Evolutionary conservation across 2,113 vertebrate genomes (phyloP).

Genomic region (Empidonax alnorum): DNA sequence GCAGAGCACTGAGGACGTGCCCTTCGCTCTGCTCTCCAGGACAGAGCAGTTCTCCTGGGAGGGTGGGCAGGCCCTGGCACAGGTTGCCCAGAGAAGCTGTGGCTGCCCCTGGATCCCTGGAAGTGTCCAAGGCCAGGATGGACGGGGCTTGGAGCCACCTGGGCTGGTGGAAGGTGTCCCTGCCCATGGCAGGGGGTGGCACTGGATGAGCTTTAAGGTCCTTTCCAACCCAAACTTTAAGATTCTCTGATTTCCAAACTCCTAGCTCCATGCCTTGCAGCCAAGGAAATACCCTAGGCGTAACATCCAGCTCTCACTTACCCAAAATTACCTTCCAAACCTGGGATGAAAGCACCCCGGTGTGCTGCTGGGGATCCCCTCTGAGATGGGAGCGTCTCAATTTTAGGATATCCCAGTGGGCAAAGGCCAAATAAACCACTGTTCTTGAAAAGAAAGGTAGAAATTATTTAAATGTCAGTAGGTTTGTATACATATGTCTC

Average conservation of each 20-base stretch:
- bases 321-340: background rate
- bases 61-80: fast-evolving
- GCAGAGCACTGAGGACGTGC: background rate
- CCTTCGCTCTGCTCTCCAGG: fast-evolving
- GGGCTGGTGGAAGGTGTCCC: background rate
- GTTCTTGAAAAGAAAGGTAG: background rate
- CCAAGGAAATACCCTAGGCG: background rate
- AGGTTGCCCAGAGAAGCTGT: background rate
- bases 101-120: background rate
- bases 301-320: background rate
- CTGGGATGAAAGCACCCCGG: background rate
- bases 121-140: fast-evolving
- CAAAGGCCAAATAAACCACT: background rate
- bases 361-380: background rate
- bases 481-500: background rate
- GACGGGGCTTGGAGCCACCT: fast-evolving
- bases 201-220: background rate
- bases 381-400: background rate
- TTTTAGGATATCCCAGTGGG: background rate
- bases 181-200: background rate
- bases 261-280: background rate
- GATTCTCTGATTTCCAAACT: background rate
- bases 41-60: background rate
- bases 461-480: fast-evolving
- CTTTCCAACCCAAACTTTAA: background rate